A percentile compares a stretch with the other conserved stretches of the same genome.
These are phyloP conservation scores for Orchesellides sinensis DNA, from an alignment of 2,888 invertebrate genomes.

Conservation along the genomic window DNA sequence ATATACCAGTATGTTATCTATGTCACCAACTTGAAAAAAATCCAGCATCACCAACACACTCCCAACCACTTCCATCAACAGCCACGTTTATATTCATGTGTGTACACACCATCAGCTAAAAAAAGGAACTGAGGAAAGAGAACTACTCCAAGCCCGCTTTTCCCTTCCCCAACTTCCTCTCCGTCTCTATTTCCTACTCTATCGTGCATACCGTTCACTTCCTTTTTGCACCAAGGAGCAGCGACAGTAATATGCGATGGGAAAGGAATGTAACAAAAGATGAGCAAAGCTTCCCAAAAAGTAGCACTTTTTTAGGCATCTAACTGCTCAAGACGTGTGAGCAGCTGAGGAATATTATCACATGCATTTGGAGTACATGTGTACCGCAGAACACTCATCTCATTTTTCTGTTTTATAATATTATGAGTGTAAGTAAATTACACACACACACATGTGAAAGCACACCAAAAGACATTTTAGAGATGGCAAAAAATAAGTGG, in stretches of 20 bases:
- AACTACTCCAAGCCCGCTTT: constrained; percentile 47
- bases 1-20: not conserved
- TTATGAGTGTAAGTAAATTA: not conserved
- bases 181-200: not conserved
- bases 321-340: not conserved
- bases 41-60: constrained; percentile 10
- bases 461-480: constrained; percentile 22
- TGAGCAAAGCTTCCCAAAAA: constrained; percentile 34
- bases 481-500: not conserved
- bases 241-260: too few species aligned
- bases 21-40: not conserved
- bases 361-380: not conserved
- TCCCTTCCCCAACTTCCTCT: constrained; percentile 43
- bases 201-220: not conserved
- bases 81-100: not conserved
- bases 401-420: not conserved
- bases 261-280: constrained; percentile 5
- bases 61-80: constrained; percentile 24
- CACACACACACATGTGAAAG: not conserved
- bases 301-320: not conserved
- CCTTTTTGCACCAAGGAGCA: not conserved
- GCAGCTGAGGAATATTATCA: constrained; percentile 16
- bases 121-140: constrained; percentile 63
- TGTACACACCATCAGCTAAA: constrained; percentile 58
- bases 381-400: not conserved